Base-by-base conservation (phyloP, 1,140 invertebrate species). In the Trialeurodes vaporariorum region DNA sequence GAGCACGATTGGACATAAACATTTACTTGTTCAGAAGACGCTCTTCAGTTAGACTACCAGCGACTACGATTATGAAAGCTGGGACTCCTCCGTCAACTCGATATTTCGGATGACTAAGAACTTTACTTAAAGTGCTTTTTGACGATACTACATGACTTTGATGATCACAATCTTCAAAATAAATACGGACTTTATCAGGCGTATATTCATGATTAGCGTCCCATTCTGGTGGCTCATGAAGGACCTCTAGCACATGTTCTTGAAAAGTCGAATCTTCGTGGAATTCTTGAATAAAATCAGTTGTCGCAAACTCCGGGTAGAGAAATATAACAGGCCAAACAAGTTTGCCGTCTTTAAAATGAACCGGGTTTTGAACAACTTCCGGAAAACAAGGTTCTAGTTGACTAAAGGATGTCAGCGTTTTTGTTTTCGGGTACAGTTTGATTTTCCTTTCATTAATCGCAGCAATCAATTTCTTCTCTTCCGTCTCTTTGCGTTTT, bases 281-380 rank as follows among this genome's bases (percentile, higher is more conserved):
- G 72, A 93, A 89, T 69, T 84, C 79, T 76, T 89, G 82, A 67
- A 91, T 82, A 72, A 90, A 87, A 76, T 92, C 89, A 67, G 85
- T 86, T 64, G 85, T 83, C 66, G 81, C 77, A 72, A 83, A 84
- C 79, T 94, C 91, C 2, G 93, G 92, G 79, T 94, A 96, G 22
- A 91, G 78, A 72, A 96, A 86, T 58, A 90, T 78, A 63, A 91
- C 84, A 59, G 94, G 91, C 93, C 89, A 93, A 70, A 89, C 75
- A 67, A 93, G 80, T 72, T 81, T 78, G 23, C 81, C 72, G n/a
- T 81, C 78, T 72, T 84, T 79, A 1, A 89, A 72, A 72, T 82
- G 78, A 21, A 90, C 87, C 80, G 78, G 77, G 75, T 77, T 73
- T 62, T 84, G 78, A 34, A 80, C 79, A 64, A 86, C 79, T 70